Base-by-base conservation (phyloP, 2,888 invertebrate genomes). In the Spodoptera exigua region DNA sequence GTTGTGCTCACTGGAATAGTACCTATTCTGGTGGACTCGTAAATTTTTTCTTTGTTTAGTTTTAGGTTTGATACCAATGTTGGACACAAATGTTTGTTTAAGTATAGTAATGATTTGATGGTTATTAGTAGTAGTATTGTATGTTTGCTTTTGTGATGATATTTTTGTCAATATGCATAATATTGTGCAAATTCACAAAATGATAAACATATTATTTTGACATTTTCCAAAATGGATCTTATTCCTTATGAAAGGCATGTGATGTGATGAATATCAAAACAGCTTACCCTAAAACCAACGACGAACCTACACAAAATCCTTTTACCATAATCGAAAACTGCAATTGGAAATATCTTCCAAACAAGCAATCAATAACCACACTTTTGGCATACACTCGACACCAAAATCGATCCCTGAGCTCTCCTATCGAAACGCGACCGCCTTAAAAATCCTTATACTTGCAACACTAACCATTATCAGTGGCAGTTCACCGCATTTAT, bases 401-500 rank as follows among this genome's bases (percentile, higher is more conserved):
- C 62, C 59, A 62, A 51, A 75, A 78, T 81, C 76, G 70, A 80
- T 73, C 18, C 54, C 51, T 40, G 47, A 62, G 49, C 70, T 58
- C 44, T 46, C 58, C 54, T 76, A 78, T 76, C 65, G 69, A 70
- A 80, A 80, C 72, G 64, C 70, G 68, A 76, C 79, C 78, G 80
- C 81, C 87, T 89, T 87, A 80, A 87, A 87, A 85, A 80, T 81
- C 79, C 78, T 71, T 82, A 82, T 77, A 83, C 73, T 78, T 77
- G 74, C 82, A 78, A 72, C 84, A 79, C 80, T 80, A 77, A 82
- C 86, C 82, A 87, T 88, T 89, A 92, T 87, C 89, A 82, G 83
- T 76, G 76, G 83, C 85, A 84, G 84, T 84, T 89, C 84, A 86
- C 86, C 84, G 84, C 88, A 88, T 88, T 89, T 89, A 84, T 88